These are phyloP conservation scores for Echeneis naucrates DNA, from an alignment of 2,797 vertebrate species.

Conservation along the genomic window DNA sequence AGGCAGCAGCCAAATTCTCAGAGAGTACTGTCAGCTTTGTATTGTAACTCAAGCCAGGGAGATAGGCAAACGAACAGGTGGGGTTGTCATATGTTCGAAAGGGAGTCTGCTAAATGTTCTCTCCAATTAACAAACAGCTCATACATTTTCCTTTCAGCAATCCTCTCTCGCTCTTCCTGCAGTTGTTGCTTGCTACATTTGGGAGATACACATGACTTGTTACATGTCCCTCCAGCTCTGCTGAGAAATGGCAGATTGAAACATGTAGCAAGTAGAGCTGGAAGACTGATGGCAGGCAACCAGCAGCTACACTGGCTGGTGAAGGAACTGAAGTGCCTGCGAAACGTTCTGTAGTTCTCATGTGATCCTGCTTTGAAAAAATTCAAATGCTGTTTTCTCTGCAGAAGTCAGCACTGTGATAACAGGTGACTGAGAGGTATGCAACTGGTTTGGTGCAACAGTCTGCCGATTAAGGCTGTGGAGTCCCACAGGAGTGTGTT, in stretches of 20 bases:
- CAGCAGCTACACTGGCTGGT: slow-evolving; percentile 25
- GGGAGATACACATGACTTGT: slow-evolving; percentile 55
- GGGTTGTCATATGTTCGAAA: slow-evolving; percentile 74
- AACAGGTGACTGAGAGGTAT: slow-evolving; percentile 43
- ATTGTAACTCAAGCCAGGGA: slow-evolving; percentile 58
- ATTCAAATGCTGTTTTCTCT: slow-evolving; percentile 28
- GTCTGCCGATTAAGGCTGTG: slow-evolving; percentile 49
- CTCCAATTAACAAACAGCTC: slow-evolving; percentile 76
- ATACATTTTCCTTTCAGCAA: slow-evolving; percentile 57
- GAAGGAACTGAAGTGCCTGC: slow-evolving; percentile 32
- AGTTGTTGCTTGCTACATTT: slow-evolving; percentile 43
- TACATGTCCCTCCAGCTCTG: slow-evolving; percentile 44
- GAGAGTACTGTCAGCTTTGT: slow-evolving; percentile 63
- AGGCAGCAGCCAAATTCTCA: slow-evolving; percentile 64
- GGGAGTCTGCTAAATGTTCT: slow-evolving; percentile 72
- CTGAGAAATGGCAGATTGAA: slow-evolving; percentile 63
- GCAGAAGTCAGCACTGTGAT: slow-evolving; percentile 27
- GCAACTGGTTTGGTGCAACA: slow-evolving; percentile 45
- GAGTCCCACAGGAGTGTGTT: slow-evolving; percentile 38
- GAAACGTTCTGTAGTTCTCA: slow-evolving; percentile 32
- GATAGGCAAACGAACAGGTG: slow-evolving; percentile 79
- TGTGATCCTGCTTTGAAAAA: slow-evolving; percentile 28
- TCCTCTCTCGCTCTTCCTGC: slow-evolving; percentile 18
- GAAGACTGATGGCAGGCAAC: slow-evolving; percentile 49
- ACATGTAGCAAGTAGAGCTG: slow-evolving; percentile 52